Evolutionary conservation across 2,797 vertebrate genomes (phyloP), one percentile per base, ranked within the genome.

Genomic region (Pygocentrus nattereri): DNA sequence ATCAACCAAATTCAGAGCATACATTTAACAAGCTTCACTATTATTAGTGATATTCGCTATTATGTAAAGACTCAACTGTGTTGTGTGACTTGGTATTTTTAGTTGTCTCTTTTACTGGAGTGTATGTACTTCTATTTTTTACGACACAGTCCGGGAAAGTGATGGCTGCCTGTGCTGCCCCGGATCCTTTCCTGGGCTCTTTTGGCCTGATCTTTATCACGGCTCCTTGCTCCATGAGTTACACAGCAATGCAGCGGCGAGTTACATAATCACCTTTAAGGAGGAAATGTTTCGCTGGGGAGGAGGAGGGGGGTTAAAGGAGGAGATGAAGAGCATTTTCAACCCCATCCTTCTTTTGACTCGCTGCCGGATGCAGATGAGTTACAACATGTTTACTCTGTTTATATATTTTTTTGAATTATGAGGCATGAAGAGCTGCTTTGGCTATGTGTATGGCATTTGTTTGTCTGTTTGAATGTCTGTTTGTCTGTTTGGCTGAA

Each of bases 201-300:
- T 69, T 74, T 64, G 83, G 70, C 67, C 61, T 62, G 52, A 80
- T 81, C 83, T 83, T 90, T 91, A 91, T 93, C 91, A 82, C 76
- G 50, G 58, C 73, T 86, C 74, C 79, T 88, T 25, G 76, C 85
- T 88, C 82, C 90, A 85, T 87, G 91, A 89, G 90, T 90, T 88
- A 78, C 88, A 87, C 80, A 87, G 90, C 81, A 50, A 85, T 89
- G 88, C 67, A 77, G 84, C 85, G 82, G 84, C 79, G 58, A 0
- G 86, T 94, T 95, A 91, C 93, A 93, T 94, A 94, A 94, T 88
- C 80, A 58, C 67, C 71, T 86, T 86, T 74, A 88, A 88, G 86
- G 87, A 91, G 93, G 93, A 94, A 94, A 93, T 94, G 91, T 93
- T 93, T 94, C 90, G 80, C 78, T 85, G 90, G 87, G 85, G 82